Percentiles rank a stretch among this genome's conserved stretches.
Conservation (phyloP, 2,797 vertebrate genomes). For the Sardinella longiceps region DNA sequence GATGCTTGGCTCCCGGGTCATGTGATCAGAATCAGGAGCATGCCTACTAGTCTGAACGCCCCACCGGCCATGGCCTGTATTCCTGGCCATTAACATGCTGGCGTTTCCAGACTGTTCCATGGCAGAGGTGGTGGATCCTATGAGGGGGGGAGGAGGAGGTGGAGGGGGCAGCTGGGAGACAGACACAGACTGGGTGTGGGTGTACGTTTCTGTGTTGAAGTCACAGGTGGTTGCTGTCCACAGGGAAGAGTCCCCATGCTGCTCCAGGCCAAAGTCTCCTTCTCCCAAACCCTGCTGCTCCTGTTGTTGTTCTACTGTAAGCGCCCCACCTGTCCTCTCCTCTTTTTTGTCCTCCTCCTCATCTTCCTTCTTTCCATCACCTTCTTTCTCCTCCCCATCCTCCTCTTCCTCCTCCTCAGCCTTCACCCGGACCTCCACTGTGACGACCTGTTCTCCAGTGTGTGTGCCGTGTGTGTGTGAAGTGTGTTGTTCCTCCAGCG, state of each 20-base stretch:
- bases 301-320: conserved; percentile 3
- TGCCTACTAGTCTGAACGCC: conserved; percentile 16
- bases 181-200: conserved; percentile 41
- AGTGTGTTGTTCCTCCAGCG: conserved; percentile 22
- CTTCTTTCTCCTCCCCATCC: conserved; percentile 49
- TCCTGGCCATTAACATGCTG: not conserved
- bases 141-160: conserved; percentile 26
- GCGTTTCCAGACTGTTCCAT: conserved; percentile 26
- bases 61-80: not conserved
- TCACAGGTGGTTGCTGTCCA: conserved; percentile 46
- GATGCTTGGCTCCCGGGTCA: not conserved
- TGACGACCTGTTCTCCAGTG: not conserved
- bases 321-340: conserved; percentile 29
- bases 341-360: conserved; percentile 41
- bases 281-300: not conserved
- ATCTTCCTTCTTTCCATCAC: conserved; percentile 54
- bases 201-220: conserved; percentile 27
- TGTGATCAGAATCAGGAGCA: conserved; percentile 5
- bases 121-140: conserved; percentile 7
- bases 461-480: conserved; percentile 12
- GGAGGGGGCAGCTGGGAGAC: conserved; percentile 26
- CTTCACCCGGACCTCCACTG: conserved; percentile 55
- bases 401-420: conserved; percentile 58
- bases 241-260: conserved; percentile 37
- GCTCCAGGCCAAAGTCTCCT: conserved; percentile 36